Evolutionary conservation across 2,113 vertebrate genomes (phyloP), one percentile per base, ranked within the genome.

Genomic region (Odontophorus gujanensis): DNA sequence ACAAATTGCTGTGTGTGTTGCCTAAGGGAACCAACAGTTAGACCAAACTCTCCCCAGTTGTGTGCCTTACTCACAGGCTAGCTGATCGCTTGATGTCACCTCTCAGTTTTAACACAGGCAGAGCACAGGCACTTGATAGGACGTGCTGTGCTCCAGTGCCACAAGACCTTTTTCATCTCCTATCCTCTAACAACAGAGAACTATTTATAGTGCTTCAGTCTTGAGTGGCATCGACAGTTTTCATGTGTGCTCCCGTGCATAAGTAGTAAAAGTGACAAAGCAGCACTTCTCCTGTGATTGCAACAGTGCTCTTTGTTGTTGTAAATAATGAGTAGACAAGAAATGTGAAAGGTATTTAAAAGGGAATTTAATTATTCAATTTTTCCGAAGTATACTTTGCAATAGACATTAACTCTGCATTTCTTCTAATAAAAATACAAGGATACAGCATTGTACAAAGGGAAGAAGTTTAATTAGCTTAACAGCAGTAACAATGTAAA

Each of bases 181-280:
- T 94, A 71, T 90, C 75, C 62, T 4, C 96, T 96, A 95, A 97
- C 97, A 97, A 97, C 95, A 91, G 92, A 84, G 16, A 47, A 63
- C 97, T 98, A 98, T 98, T 98, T 98, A 97, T 98, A 98, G 97
- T 7, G 12, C 28, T 34, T 66, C 34, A 26, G 76, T 73, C 43
- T 85, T 28, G 93, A 95, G 79, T 89, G 94, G 88, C 95, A 95
- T 94, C 84, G 74, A 92, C 95, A 40, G 59, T 28, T 84, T 93
- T 94, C 65, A 57, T 93, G 96, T 45, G 76, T 7, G 40, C 34
- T 80, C 85, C 82, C n/a, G 42, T 24, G 24, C 21, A 3, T 43
- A 65, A 79, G 21, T 26, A 59, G 36, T 25, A 65, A 73, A 77
- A 68, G 59, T 30, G 81, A 78, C 68, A 58, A 50, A 69, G 42